Percentiles rank a stretch among this genome's conserved stretches.
Conservation (phyloP, 2,797 vertebrate species). For the Siniperca scherzeri region DNA sequence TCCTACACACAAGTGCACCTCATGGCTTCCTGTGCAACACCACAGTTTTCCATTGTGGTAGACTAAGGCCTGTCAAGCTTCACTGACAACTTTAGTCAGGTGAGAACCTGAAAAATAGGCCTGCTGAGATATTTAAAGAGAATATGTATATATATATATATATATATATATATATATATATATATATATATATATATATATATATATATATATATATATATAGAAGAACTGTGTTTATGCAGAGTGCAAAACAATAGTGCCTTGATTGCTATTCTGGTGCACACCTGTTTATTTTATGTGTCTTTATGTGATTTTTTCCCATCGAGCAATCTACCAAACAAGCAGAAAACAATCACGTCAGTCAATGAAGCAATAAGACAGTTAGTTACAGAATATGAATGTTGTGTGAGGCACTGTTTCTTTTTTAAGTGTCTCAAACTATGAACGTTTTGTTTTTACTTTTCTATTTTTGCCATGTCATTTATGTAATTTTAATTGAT, state of each 20-base stretch:
- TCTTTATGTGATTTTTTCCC: neutral
- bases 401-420: neutral
- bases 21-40: conserved; percentile 82
- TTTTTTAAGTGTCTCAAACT: neutral
- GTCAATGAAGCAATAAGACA: neutral
- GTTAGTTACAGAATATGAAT: neutral
- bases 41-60: conserved; percentile 84
- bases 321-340: neutral
- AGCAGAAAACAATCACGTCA: neutral
- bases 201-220: too few relatives aligned
- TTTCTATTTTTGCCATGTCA: conserved; percentile 42
- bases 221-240: neutral
- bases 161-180: too few relatives aligned
- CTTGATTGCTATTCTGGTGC: neutral
- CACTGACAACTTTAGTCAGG: conserved; percentile 42
- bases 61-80: conserved; percentile 36
- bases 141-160: too few relatives aligned
- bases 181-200: too few relatives aligned
- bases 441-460: neutral
- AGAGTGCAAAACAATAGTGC: too few relatives aligned
- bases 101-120: conserved; percentile 44
- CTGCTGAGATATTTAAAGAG: conserved; percentile 6
- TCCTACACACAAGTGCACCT: conserved; percentile 77
- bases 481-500: conserved; percentile 22
- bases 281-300: conserved; percentile 2